Evolutionary conservation across 1,140 invertebrate species (phyloP), one percentile per base, ranked within the genome.

Genomic region (Episyrphus balteatus): DNA sequence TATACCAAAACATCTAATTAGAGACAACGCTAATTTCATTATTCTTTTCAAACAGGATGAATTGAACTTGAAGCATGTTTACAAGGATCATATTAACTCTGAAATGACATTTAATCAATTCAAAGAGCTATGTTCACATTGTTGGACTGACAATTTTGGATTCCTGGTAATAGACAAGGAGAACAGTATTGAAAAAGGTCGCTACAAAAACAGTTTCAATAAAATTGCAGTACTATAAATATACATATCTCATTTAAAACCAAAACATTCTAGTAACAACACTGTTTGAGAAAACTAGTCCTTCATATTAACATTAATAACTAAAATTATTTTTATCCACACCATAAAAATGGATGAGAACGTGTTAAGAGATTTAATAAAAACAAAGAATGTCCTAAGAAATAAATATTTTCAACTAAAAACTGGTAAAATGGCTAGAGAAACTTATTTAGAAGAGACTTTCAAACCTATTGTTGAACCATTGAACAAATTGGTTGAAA

Each of bases 1-100:
- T 42, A 61, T 70, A 44, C 62, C 59, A 11, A 71, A 71, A 59
- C 68, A 71, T 52, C 54, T 71, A 34, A 51, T 70, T 26, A 47
- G 66, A 13, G 69, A 73, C 51, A 73, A 69, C 61, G 51, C 55
- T 32, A 69, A 70, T 57, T 49, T 69, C 15, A 26, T 69, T 13
- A 48, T 66, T 18, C 13, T 70, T 14, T 70, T 71, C 56, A 62
- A 61, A 53, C 69, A 70, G 57, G 69, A 70, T 61, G 59, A 64
- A 38, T 51, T 54, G 9, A 71, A 71, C 59, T 54, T 70, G 31
- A 60, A 61, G 51, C 69, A 72, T 56, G 57, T 70, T 37, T 70
- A 62, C 47, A 50, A 61, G 21, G 62, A 71, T 51, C 62, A 71
- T 56, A 56, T 70, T 19, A 57, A 55, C 43, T 57, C 57, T 8